Percentiles rank a stretch among this genome's conserved stretches.
Evolutionary conservation across 2,888 invertebrate species (phyloP).

Genomic region (Clanis bilineata): DNA sequence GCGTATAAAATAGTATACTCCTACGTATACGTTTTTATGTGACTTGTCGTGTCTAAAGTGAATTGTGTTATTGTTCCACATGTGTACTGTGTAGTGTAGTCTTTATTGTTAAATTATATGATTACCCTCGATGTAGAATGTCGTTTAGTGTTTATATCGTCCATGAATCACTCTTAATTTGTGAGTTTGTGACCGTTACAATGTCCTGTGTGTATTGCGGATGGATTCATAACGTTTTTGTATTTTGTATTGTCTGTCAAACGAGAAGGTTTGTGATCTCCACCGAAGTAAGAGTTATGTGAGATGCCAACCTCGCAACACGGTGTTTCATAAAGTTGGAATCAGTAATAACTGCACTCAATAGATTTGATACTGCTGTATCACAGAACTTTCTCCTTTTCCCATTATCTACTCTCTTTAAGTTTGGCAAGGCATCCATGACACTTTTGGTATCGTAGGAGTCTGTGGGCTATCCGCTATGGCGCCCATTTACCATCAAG

Average conservation of each 20-base stretch:
- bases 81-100: background rate
- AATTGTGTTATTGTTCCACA: constrained; percentile 6
- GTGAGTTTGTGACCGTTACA: constrained; percentile 39
- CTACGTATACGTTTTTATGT: background rate
- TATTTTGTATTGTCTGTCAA: background rate
- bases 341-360: too few relatives aligned
- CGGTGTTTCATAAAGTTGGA: too few relatives aligned
- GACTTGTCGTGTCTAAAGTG: background rate
- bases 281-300: too few relatives aligned
- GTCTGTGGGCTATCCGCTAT: too few relatives aligned
- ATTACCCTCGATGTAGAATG: background rate
- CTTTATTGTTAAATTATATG: constrained; percentile 11
- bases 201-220: constrained; percentile 13
- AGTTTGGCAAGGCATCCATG: too few relatives aligned
- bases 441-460: too few relatives aligned
- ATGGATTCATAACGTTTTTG: background rate
- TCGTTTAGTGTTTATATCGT: background rate
- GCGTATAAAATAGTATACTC: background rate
- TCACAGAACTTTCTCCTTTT: too few relatives aligned
- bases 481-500: too few relatives aligned
- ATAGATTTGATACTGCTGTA: too few relatives aligned
- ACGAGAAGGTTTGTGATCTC: too few relatives aligned
- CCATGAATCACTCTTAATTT: constrained; percentile 23
- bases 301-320: too few relatives aligned
- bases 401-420: too few relatives aligned